Evolutionary conservation across 2,113 vertebrate species (phyloP).

Genomic region (Psephotus haematonotus): DNA sequence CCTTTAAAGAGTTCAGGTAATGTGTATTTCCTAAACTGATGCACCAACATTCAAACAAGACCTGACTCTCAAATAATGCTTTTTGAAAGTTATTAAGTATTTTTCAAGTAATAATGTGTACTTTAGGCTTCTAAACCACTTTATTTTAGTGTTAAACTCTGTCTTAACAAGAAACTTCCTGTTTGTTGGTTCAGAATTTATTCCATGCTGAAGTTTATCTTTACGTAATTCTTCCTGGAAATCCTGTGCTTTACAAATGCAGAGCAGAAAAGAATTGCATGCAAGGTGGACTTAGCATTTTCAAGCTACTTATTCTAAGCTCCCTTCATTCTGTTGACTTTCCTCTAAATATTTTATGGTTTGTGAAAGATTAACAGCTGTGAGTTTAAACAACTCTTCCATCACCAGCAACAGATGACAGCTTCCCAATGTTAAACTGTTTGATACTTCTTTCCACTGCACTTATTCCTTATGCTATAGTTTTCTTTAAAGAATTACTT

Average conservation of each 20-base stretch:
- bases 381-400: background rate
- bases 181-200: background rate
- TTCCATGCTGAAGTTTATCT: background rate
- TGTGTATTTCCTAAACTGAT: background rate
- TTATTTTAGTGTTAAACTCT: background rate
- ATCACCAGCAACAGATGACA: background rate
- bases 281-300: background rate
- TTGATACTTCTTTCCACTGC: background rate
- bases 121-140: background rate
- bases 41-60: background rate
- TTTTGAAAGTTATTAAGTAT: background rate
- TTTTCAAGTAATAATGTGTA: background rate
- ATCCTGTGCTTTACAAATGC: background rate
- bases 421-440: background rate
- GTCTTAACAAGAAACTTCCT: background rate
- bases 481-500: background rate
- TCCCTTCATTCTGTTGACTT: background rate
- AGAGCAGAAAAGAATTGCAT: background rate
- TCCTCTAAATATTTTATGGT: background rate
- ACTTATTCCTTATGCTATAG: accelerated
- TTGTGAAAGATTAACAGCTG: background rate
- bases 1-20: background rate
- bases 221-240: background rate
- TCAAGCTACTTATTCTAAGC: background rate
- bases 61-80: background rate